A percentile compares a stretch with the other conserved stretches of the same genome.
Evolutionary conservation across 2,888 invertebrate genomes (phyloP).

Genomic region (Rhamnusium bicolor): DNA sequence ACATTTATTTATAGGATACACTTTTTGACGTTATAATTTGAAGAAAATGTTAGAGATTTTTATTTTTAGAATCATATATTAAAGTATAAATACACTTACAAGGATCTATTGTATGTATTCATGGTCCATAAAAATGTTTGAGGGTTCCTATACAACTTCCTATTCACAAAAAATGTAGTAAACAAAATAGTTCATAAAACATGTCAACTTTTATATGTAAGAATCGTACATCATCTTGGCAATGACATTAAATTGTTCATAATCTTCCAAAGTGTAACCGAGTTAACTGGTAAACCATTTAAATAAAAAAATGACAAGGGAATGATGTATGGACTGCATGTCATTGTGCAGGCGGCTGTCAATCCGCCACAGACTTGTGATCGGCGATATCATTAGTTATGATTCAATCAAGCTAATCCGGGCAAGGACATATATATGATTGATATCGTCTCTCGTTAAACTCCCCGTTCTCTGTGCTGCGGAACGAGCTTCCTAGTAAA

Average conservation of each 20-base stretch:
- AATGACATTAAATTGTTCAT: slow-evolving; percentile 38
- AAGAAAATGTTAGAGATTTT: neutral
- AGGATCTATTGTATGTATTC: slow-evolving; percentile 3
- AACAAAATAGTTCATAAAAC: slow-evolving; percentile 32
- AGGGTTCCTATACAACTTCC: slow-evolving; percentile 4
- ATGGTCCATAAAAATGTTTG: neutral
- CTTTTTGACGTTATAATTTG: too few relatives aligned
- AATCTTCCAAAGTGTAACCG: slow-evolving; percentile 37
- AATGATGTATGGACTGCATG: slow-evolving; percentile 61
- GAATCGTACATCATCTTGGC: slow-evolving; percentile 38
- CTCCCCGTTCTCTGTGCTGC: slow-evolving; percentile 17
- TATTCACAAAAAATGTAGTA: slow-evolving; percentile 16
- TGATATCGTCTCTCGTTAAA: slow-evolving; percentile 60
- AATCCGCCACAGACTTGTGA: slow-evolving; percentile 56
- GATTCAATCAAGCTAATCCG: slow-evolving; percentile 64
- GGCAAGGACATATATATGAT: slow-evolving; percentile 58
- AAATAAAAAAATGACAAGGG: slow-evolving; percentile 54
- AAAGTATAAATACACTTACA: neutral
- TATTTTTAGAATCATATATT: neutral
- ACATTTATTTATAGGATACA: too few relatives aligned
- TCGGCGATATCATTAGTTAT: slow-evolving; percentile 65
- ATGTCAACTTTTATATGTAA: slow-evolving; percentile 24
- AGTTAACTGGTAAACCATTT: slow-evolving; percentile 43
- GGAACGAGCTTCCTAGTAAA: neutral
- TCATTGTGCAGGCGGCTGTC: slow-evolving; percentile 62